These are phyloP conservation scores for Micromys minutus DNA, from an alignment of 2,113 vertebrate species.

Conservation along the genomic window DNA sequence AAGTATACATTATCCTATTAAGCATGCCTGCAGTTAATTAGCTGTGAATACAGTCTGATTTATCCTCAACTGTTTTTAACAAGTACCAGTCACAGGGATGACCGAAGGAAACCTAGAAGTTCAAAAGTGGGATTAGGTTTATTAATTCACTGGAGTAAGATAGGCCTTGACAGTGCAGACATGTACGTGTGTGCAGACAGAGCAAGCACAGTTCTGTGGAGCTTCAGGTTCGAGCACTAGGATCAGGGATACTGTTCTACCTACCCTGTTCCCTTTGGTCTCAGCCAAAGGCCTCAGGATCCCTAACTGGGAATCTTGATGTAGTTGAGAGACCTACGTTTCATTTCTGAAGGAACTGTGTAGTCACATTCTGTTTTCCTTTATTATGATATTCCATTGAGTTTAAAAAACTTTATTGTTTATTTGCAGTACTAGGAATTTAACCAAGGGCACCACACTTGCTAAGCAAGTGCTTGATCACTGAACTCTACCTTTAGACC, in stretches of 20 bases:
- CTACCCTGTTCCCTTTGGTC: neutral
- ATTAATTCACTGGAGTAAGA: neutral
- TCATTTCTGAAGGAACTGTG: slow-evolving; percentile 15
- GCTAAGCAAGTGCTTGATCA: neutral
- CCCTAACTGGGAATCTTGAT: neutral
- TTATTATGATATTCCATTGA: neutral
- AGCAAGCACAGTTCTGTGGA: neutral
- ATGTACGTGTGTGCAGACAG: neutral
- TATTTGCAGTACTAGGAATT: neutral
- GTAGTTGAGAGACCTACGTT: neutral
- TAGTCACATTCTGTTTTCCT: neutral
- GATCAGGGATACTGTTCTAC: neutral
- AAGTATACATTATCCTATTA: neutral
- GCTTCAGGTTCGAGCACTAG: neutral
- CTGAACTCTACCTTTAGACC: neutral
- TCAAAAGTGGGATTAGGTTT: neutral
- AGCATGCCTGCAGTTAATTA: neutral
- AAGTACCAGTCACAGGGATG: neutral
- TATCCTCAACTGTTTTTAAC: neutral
- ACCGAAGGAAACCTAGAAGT: neutral
- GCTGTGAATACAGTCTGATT: neutral
- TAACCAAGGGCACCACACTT: neutral
- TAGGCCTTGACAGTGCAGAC: neutral
- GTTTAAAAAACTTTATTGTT: neutral
- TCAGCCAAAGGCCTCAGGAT: neutral